Evolutionary conservation across 2,888 invertebrate species (phyloP).

Genomic region (Chouioia cunea): DNA sequence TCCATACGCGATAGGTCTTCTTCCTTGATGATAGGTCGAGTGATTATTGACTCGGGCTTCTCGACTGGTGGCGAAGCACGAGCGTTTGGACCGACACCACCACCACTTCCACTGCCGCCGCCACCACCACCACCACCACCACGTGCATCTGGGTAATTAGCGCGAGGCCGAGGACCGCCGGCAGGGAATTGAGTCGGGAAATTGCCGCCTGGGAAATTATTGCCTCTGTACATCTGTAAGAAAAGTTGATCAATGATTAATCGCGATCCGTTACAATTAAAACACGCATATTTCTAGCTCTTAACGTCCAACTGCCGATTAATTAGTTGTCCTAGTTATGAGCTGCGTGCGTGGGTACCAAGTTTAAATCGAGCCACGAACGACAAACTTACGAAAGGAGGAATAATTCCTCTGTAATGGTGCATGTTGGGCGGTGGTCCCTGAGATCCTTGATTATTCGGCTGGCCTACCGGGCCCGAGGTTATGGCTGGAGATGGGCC

Average conservation of each 20-base stretch:
- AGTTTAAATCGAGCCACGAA: neutral
- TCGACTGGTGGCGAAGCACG: conserved; percentile 67
- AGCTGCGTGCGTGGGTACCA: too few species aligned
- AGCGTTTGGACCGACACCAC: neutral
- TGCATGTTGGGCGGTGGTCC: conserved; percentile 59
- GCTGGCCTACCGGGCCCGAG: conserved; percentile 70
- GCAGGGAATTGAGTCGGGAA: conserved; percentile 43
- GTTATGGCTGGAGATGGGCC: conserved; percentile 69
- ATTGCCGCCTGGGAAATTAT: conserved; percentile 56
- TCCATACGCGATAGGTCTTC: conserved; percentile 94
- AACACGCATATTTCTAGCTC: too few species aligned
- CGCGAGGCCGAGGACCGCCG: conserved; percentile 63
- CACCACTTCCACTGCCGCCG: neutral
- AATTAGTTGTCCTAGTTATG: too few species aligned
- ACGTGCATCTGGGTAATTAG: conserved; percentile 61
- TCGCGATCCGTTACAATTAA: too few species aligned
- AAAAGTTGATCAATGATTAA: neutral
- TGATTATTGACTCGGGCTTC: conserved; percentile 76
- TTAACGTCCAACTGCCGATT: too few species aligned
- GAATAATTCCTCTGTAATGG: conserved; percentile 82
- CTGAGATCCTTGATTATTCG: conserved; percentile 55
- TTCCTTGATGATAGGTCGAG: conserved; percentile 91
- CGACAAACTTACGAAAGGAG: conserved; percentile 78
- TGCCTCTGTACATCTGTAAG: conserved; percentile 68
- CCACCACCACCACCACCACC: conserved; percentile 6